phyloP scores from a whole-genome alignment of 2,888 invertebrate species.

The Trichogramma evanescens region DNA sequence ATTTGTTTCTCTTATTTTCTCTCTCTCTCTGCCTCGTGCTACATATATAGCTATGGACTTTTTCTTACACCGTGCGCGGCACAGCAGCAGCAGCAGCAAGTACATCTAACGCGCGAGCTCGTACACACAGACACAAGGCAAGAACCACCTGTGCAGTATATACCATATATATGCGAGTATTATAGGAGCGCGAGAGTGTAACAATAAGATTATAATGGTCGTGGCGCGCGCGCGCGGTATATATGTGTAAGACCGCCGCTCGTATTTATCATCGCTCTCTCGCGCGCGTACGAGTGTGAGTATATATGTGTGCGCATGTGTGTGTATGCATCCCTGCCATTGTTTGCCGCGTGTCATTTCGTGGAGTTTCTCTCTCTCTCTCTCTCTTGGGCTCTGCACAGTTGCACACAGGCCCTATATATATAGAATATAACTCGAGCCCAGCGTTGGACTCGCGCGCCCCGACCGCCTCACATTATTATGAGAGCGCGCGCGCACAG shows the following conservation, averaged over 20 bases:
- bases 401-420: neutral
- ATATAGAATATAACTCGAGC: neutral
- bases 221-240: constrained; percentile 29
- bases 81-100: neutral
- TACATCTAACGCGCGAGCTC: constrained; percentile 32
- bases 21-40: neutral
- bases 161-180: neutral
- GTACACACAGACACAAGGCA: neutral
- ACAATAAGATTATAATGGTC: constrained; percentile 44
- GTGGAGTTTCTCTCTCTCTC: constrained; percentile 11
- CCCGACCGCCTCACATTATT: too few relatives aligned
- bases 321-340: constrained; percentile 23
- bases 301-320: constrained; percentile 2
- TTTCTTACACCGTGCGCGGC: constrained; percentile 1
- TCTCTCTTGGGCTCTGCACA: constrained; percentile 26
- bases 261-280: constrained; percentile 37
- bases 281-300: too few relatives aligned
- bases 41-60: constrained; percentile 1
- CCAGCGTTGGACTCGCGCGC: too few relatives aligned
- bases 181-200: constrained; percentile 18
- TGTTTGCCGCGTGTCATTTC: constrained; percentile 30
- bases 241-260: too few relatives aligned
- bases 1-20: constrained; percentile 10
- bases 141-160: too few relatives aligned
- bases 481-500: too few relatives aligned